Conservation (phyloP, 2,113 vertebrate genomes). For the Orientallactaga bullata region DNA sequence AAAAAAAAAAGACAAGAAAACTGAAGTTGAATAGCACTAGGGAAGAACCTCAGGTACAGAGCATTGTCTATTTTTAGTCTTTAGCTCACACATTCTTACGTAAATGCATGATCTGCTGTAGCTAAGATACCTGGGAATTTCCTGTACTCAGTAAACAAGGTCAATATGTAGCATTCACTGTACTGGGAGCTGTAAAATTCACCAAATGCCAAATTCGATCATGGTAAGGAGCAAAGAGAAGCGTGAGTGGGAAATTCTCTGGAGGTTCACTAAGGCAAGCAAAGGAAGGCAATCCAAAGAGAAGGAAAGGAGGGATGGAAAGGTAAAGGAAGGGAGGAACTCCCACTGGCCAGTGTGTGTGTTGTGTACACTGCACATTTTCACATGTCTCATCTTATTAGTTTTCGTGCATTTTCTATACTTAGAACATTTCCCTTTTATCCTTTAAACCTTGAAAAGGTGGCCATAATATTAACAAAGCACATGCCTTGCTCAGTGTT, state of each 20-base stretch:
- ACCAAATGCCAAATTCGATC: neutral
- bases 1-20: neutral
- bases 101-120: slow-evolving; percentile 39
- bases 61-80: slow-evolving; percentile 74
- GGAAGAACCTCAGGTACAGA: slow-evolving; percentile 58
- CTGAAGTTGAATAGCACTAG: slow-evolving; percentile 47
- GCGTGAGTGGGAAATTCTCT: neutral
- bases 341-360: neutral
- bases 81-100: slow-evolving; percentile 60
- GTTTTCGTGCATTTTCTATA: neutral
- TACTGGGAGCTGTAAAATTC: neutral
- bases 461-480: neutral
- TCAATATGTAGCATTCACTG: neutral
- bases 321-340: too few relatives aligned
- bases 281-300: neutral
- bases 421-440: neutral
- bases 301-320: neutral
- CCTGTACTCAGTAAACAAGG: slow-evolving; percentile 60
- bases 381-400: neutral
- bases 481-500: too few relatives aligned
- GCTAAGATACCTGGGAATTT: slow-evolving; percentile 61
- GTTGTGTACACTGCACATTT: neutral
- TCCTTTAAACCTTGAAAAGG: neutral
- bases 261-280: neutral
- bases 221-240: slow-evolving; percentile 3